phyloP scores from a whole-genome alignment of 2,888 invertebrate species.

The Rhimphoctona megacephalus region DNA sequence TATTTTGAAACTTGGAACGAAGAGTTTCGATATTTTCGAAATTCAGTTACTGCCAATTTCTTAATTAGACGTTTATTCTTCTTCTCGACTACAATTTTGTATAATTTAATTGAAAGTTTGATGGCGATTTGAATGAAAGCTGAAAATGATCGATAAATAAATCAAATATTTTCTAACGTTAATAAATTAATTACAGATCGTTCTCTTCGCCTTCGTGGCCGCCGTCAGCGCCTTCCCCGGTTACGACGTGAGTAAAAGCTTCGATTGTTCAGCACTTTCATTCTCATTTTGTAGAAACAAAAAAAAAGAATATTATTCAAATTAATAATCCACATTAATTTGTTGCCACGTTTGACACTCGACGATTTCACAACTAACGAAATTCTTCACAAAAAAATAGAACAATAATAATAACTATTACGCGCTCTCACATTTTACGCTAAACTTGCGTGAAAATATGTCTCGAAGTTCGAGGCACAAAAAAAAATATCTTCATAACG shows the following conservation, averaged over 20 bases:
- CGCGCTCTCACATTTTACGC: neutral
- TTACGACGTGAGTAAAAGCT: slow-evolving; percentile 73
- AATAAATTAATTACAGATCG: slow-evolving; percentile 75
- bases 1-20: neutral
- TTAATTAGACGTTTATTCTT: too few relatives aligned
- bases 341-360: slow-evolving; percentile 56
- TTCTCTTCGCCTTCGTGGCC: slow-evolving; percentile 81
- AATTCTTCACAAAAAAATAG: neutral
- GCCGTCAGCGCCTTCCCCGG: slow-evolving; percentile 81
- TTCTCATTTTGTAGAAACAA: neutral
- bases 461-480: slow-evolving; percentile 46
- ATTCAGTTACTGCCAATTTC: too few relatives aligned
- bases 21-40: too few relatives aligned
- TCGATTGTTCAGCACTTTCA: neutral
- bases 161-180: neutral
- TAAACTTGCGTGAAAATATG: slow-evolving; percentile 16
- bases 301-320: neutral
- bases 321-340: slow-evolving; percentile 55
- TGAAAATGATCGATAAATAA: neutral
- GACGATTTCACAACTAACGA: slow-evolving; percentile 51
- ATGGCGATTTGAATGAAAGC: too few relatives aligned
- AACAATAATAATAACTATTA: neutral
- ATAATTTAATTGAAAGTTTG: too few relatives aligned
- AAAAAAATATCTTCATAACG: neutral
- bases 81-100: too few relatives aligned